Evolutionary conservation across 23 tunicate species (phyloP).

Genomic region (Styela plicata): DNA sequence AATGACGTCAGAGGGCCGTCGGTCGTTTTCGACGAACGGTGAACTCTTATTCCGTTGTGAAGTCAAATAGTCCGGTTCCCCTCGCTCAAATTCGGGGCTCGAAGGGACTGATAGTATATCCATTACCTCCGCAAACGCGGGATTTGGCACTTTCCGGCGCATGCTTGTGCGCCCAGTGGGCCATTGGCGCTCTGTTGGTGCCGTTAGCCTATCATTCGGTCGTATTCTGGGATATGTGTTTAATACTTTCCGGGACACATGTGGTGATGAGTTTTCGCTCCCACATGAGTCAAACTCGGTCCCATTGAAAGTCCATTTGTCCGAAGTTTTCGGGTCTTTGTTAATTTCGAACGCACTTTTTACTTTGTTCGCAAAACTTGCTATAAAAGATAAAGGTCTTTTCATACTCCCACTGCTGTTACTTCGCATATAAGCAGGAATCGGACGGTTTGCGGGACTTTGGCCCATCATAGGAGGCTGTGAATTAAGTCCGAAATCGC

Average conservation of each 20-base stretch:
- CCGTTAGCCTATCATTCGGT: background rate
- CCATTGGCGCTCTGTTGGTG: background rate
- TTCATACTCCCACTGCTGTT: constrained; percentile 19
- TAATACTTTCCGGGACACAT: background rate
- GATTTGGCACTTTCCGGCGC: background rate
- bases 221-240: background rate
- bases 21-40: background rate
- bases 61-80: background rate
- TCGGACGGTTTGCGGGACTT: background rate
- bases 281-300: background rate
- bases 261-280: background rate
- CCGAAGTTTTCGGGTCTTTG: background rate
- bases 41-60: background rate
- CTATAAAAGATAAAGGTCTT: constrained; percentile 23
- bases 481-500: background rate
- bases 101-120: background rate
- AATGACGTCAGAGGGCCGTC: background rate
- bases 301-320: background rate
- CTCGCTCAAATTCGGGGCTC: background rate
- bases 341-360: constrained; percentile 13
- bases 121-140: background rate
- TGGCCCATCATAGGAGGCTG: background rate
- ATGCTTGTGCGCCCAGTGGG: no score
- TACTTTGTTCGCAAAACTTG: constrained; percentile 17
- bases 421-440: background rate